phyloP scores from a whole-genome alignment of 2,113 vertebrate genomes.

The Panurus biarmicus region DNA sequence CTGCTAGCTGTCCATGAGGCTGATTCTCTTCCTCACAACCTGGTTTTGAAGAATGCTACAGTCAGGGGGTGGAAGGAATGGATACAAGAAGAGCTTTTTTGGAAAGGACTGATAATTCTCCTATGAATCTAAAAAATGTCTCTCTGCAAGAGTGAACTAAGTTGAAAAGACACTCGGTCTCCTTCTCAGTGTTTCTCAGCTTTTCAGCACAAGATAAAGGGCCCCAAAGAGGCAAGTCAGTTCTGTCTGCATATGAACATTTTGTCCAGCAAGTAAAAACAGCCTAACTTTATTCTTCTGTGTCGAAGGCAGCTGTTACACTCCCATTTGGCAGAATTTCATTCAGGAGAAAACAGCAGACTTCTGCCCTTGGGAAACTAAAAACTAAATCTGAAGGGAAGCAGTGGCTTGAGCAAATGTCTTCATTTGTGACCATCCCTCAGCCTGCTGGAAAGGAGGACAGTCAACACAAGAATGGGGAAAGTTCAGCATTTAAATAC shows the following conservation, averaged over 20 bases:
- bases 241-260: not conserved
- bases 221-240: not conserved
- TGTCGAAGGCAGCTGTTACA: not conserved
- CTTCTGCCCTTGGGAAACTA: constrained; percentile 46
- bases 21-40: constrained; percentile 28
- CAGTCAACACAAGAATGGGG: constrained; percentile 8
- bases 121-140: not conserved
- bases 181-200: not conserved
- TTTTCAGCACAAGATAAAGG: not conserved
- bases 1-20: not conserved
- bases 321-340: constrained; percentile 30
- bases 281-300: constrained; percentile 10
- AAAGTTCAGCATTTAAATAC: constrained; percentile 50
- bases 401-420: not conserved
- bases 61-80: not conserved
- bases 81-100: not conserved
- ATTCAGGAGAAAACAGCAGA: constrained; percentile 35
- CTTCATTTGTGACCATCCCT: constrained; percentile 34
- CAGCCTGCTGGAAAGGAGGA: not conserved
- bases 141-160: not conserved
- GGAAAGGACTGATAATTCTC: not conserved
- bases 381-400: constrained; percentile 29
- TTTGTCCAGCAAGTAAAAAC: constrained; percentile 7
- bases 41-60: constrained; percentile 3
- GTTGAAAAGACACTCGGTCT: not conserved